phyloP scores from a whole-genome alignment of 2,888 invertebrate genomes.

The Rhaphigaster nebulosa region DNA sequence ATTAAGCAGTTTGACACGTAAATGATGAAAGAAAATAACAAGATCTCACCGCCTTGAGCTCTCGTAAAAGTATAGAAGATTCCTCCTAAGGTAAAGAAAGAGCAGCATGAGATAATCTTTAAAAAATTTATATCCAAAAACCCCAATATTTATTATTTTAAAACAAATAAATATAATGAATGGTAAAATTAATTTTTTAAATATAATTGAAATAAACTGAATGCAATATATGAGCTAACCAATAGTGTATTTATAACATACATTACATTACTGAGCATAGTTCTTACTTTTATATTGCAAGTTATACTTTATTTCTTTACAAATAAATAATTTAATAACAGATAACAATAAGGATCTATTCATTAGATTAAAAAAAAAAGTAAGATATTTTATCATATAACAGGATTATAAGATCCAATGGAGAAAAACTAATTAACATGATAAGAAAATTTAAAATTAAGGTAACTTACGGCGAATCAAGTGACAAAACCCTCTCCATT shows the following conservation, averaged over 20 bases:
- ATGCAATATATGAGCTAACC: too few species aligned
- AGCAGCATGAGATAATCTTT: neutral
- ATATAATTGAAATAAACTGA: neutral
- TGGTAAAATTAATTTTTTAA: neutral
- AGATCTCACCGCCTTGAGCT: slow-evolving; percentile 37
- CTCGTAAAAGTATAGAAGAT: slow-evolving; percentile 35
- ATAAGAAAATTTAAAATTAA: neutral
- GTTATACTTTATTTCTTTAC: neutral
- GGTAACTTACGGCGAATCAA: slow-evolving; percentile 72
- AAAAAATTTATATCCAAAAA: neutral
- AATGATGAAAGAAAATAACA: slow-evolving; percentile 28
- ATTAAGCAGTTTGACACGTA: slow-evolving; percentile 36
- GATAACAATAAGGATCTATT: neutral
- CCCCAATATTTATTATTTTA: neutral
- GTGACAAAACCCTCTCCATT: slow-evolving; percentile 74
- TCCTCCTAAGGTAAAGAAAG: slow-evolving; percentile 41
- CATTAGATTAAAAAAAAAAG: neutral
- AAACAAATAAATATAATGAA: neutral
- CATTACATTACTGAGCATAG: too few species aligned
- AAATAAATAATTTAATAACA: neutral
- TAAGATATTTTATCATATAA: neutral
- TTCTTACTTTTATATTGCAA: neutral
- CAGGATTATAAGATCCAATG: neutral
- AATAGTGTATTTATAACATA: too few species aligned
- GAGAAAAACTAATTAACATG: neutral